phyloP scores from a whole-genome alignment of 2,113 vertebrate species.

The Dendrocopos noguchii region DNA sequence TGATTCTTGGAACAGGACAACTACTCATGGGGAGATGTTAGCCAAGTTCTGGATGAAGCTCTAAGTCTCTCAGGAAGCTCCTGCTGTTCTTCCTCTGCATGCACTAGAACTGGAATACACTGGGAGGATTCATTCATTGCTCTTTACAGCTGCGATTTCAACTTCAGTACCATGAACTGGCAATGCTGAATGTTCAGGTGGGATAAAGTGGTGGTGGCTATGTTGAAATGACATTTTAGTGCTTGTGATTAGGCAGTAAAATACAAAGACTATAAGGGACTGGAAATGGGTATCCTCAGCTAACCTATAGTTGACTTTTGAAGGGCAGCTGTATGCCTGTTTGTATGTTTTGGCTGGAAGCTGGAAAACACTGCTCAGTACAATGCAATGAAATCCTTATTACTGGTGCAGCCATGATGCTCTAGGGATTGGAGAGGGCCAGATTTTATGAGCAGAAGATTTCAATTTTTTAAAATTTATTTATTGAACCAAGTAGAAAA shows the following conservation, averaged over 20 bases:
- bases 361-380: neutral
- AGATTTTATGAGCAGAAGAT: neutral
- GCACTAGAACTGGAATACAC: neutral
- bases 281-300: neutral
- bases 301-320: neutral
- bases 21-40: neutral
- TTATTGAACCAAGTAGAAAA: neutral
- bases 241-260: neutral
- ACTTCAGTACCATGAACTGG: neutral
- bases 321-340: neutral
- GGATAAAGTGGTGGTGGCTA: neutral
- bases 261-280: neutral
- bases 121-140: neutral
- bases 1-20: neutral
- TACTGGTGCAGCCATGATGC: neutral
- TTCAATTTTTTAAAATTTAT: neutral
- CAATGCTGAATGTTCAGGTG: accelerated
- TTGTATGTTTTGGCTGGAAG: neutral
- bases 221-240: neutral
- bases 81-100: neutral
- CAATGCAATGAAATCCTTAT: neutral
- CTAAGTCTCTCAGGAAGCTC: neutral
- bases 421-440: neutral
- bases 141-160: neutral
- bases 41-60: neutral